phyloP scores from a whole-genome alignment of 2,113 vertebrate genomes.

The Oreotragus oreotragus region DNA sequence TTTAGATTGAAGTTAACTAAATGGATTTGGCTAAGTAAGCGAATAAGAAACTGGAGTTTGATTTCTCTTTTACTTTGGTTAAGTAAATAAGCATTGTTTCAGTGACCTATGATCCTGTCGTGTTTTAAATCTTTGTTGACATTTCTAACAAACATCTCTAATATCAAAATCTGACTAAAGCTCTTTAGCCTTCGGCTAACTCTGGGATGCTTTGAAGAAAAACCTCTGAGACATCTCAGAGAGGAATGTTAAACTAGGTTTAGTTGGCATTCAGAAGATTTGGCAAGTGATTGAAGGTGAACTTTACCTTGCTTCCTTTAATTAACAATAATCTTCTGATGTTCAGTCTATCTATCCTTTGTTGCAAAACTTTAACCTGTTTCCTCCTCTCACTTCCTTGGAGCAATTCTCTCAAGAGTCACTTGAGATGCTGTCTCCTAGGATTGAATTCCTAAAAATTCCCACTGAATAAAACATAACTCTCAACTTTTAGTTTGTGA shows the following conservation, averaged over 20 bases:
- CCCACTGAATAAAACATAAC: background rate
- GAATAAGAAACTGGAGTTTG: background rate
- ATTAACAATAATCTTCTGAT: background rate
- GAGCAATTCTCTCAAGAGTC: background rate
- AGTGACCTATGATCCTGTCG: background rate
- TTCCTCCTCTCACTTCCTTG: background rate
- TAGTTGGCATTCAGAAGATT: background rate
- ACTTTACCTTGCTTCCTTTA: background rate
- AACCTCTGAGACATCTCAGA: background rate
- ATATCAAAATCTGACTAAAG: background rate
- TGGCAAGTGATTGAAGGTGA: background rate
- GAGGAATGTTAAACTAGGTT: background rate
- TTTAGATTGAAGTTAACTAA: background rate
- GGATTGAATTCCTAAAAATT: background rate
- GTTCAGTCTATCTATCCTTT: background rate
- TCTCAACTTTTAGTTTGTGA: background rate
- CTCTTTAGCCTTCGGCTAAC: background rate
- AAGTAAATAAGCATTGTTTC: background rate
- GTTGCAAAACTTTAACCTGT: background rate
- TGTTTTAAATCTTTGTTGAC: background rate
- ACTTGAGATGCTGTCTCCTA: background rate
- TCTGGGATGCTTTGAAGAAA: background rate
- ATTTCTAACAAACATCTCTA: background rate
- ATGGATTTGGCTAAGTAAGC: background rate
- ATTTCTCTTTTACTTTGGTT: background rate